These are phyloP conservation scores for Dexiosoma caninum DNA, from an alignment of 2,888 invertebrate species.

Conservation along the genomic window DNA sequence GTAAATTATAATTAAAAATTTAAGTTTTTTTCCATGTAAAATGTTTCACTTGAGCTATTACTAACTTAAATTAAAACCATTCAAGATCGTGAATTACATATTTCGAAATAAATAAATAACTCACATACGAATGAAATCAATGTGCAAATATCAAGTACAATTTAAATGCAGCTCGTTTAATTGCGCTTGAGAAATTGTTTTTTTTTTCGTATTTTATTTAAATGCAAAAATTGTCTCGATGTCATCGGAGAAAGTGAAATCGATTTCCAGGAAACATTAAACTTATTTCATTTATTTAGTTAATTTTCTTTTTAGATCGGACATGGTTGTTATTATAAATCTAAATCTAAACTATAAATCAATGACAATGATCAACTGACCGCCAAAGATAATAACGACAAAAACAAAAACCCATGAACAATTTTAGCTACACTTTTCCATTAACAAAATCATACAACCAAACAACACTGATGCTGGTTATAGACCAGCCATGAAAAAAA, in stretches of 20 bases:
- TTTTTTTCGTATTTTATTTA: not conserved
- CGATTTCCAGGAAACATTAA: conserved; percentile 60
- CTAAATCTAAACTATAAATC: conserved; percentile 59
- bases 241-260: conserved; percentile 59
- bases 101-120: too few species aligned
- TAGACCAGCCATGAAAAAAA: not conserved
- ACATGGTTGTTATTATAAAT: conserved; percentile 47
- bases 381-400: conserved; percentile 31
- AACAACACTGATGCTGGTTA: conserved; percentile 3
- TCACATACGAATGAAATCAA: too few species aligned
- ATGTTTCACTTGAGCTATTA: too few species aligned
- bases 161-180: conserved; percentile 11
- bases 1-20: too few species aligned
- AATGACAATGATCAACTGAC: conserved; percentile 56
- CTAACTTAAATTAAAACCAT: too few species aligned
- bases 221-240: conserved; percentile 33
- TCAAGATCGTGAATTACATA: too few species aligned
- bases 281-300: conserved; percentile 39
- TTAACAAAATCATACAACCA: not conserved
- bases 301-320: conserved; percentile 36
- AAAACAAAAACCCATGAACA: not conserved
- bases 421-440: not conserved
- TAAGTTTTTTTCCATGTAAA: too few species aligned
- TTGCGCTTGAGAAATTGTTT: not conserved
- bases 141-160: not conserved